Percentiles rank a stretch among this genome's conserved stretches.
Evolutionary conservation across 2,113 vertebrate species (phyloP).

Genomic region (Bujurquina vittata): DNA sequence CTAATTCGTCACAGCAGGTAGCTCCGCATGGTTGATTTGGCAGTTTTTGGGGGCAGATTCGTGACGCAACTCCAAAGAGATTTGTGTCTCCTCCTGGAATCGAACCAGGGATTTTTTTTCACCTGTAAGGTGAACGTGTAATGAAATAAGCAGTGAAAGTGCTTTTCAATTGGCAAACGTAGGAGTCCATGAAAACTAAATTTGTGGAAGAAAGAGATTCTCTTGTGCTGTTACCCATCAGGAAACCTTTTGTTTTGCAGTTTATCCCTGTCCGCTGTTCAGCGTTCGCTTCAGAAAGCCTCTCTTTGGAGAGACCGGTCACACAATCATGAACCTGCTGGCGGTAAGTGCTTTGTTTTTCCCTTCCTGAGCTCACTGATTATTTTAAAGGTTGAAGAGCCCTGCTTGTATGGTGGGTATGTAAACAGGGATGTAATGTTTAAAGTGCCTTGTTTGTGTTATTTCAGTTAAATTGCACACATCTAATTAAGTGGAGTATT

Average conservation of each 20-base stretch:
- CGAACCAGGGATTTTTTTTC: neutral
- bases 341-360: constrained; percentile 84
- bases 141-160: neutral
- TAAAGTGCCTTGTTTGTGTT: neutral
- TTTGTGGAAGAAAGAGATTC: neutral
- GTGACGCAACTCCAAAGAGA: neutral
- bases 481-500: neutral
- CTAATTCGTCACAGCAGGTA: neutral
- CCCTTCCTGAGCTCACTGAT: neutral
- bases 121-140: neutral
- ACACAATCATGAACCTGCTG: constrained; percentile 99
- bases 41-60: neutral
- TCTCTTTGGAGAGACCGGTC: constrained; percentile 96
- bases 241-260: constrained; percentile 76
- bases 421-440: neutral
- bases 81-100: neutral
- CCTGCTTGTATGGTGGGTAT: neutral
- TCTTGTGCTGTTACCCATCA: neutral
- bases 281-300: constrained; percentile 97
- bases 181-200: neutral
- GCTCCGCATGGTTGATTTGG: neutral
- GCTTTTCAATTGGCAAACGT: neutral
- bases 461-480: neutral
- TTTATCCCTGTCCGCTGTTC: constrained; percentile 97
- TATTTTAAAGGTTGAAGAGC: neutral